Percentiles rank a stretch among this genome's conserved stretches.
Conservation (phyloP, 2,888 invertebrate species). For the Notodonta dromedarius region DNA sequence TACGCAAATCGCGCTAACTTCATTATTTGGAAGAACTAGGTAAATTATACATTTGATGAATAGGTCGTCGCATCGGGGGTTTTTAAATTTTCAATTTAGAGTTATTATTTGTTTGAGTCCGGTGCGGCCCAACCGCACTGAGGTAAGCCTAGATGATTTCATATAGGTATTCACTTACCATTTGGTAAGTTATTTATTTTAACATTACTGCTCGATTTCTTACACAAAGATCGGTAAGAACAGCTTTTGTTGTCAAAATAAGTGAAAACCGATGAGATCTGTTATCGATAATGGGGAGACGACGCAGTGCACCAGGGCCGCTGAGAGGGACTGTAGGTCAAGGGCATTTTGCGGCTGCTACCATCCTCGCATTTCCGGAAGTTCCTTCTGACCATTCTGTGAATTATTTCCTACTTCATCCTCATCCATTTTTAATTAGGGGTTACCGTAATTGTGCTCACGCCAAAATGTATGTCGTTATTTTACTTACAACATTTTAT, state of each 20-base stretch:
- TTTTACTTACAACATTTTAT: neutral
- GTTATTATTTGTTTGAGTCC: conserved; percentile 13
- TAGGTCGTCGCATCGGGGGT: no score
- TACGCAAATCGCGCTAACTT: no score
- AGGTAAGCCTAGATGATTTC: neutral
- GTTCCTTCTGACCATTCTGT: conserved; percentile 44
- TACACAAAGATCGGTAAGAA: neutral
- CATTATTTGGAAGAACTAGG: no score
- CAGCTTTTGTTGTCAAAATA: neutral
- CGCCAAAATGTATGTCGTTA: neutral
- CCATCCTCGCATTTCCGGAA: conserved; percentile 41
- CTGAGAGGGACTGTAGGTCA: conserved; percentile 61
- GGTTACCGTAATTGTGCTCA: conserved; percentile 15
- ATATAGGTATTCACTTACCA: no score
- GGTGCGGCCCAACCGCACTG: neutral
- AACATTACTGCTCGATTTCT: neutral
- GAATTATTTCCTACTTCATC: conserved; percentile 49
- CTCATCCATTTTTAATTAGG: conserved; percentile 34
- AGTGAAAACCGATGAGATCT: neutral
- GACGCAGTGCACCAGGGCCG: conserved; percentile 48
- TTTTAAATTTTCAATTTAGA: no score
- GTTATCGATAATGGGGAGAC: conserved; percentile 27
- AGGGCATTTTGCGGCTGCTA: conserved; percentile 61
- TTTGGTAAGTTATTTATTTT: conserved; percentile 18
- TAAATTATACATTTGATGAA: no score